Evolutionary conservation across 2,888 invertebrate species (phyloP).

Genomic region (Aphidoletes aphidimyza): DNA sequence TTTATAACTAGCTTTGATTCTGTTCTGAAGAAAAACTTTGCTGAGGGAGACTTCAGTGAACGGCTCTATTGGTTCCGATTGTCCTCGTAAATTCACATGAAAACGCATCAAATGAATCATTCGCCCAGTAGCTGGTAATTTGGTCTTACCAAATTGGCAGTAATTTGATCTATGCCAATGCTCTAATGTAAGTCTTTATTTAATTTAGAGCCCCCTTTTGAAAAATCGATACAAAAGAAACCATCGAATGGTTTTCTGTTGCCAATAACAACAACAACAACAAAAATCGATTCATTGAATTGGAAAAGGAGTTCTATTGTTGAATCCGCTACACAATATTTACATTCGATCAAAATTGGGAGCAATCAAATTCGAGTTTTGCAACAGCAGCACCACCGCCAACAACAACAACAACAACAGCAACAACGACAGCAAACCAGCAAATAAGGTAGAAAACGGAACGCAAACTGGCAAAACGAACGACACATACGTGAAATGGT

Average conservation of each 20-base stretch:
- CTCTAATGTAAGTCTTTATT: neutral
- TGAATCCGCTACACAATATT: neutral
- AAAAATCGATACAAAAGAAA: neutral
- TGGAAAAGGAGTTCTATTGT: neutral
- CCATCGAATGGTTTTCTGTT: neutral
- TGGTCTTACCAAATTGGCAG: no score
- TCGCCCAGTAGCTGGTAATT: slow-evolving; percentile 27
- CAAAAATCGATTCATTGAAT: neutral
- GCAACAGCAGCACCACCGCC: no score
- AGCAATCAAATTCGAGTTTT: neutral
- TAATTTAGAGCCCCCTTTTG: neutral
- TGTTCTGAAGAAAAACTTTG: neutral
- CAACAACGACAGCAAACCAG: neutral
- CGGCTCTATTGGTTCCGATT: neutral
- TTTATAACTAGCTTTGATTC: neutral
- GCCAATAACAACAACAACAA: neutral
- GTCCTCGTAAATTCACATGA: neutral
- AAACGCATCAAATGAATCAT: neutral
- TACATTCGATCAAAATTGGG: slow-evolving; percentile 45
- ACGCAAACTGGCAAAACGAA: no score
- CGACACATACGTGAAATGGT: neutral
- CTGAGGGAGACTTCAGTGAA: neutral
- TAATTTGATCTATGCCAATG: neutral
- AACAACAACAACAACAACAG: no score
- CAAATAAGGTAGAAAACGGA: neutral